These are phyloP conservation scores for Symphodus melops DNA, from an alignment of 2,113 vertebrate genomes.

Conservation along the genomic window DNA sequence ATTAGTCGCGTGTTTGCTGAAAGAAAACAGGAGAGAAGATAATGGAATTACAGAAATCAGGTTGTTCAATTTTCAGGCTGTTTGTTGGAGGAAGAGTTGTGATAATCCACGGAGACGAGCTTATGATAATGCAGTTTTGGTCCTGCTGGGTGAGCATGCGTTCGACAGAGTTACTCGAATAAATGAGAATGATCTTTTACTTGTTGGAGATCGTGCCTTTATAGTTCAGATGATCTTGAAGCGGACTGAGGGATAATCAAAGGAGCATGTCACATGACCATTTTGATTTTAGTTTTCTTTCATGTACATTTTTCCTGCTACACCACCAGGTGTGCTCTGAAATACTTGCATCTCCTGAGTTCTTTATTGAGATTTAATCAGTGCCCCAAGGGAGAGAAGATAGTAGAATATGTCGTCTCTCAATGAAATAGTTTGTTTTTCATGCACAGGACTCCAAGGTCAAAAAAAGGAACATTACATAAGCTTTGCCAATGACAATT, in stretches of 20 bases:
- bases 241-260: background rate
- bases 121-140: conserved; percentile 47
- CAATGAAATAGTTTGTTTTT: no score
- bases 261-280: no score
- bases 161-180: conserved; percentile 13
- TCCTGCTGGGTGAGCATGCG: background rate
- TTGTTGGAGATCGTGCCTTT: background rate
- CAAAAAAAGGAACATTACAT: no score
- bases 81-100: conserved; percentile 22
- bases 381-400: no score
- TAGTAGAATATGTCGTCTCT: no score
- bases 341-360: no score
- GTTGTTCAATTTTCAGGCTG: conserved; percentile 19
- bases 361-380: no score
- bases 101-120: conserved; percentile 33
- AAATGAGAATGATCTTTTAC: conserved; percentile 38
- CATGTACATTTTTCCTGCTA: no score
- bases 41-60: conserved; percentile 29
- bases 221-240: background rate
- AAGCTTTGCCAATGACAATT: no score
- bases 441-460: no score
- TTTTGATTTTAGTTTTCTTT: no score
- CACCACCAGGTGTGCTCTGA: no score
- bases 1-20: conserved; percentile 45
- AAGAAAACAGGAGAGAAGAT: conserved; percentile 1